Conservation (phyloP, 2,888 invertebrate species). For the Nebria salina region DNA sequence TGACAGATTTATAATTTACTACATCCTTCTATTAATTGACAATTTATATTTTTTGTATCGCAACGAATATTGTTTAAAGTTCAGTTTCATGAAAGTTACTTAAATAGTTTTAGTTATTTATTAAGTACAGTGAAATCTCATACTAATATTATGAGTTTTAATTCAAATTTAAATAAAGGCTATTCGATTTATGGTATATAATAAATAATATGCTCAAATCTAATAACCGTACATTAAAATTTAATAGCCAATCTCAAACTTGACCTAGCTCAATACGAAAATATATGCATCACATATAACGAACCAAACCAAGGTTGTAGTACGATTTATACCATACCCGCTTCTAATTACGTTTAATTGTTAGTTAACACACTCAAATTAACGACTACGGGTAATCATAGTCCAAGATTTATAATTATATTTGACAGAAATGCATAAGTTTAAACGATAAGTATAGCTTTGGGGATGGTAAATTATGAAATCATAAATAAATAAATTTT, state of each 20-base stretch:
- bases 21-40: neutral
- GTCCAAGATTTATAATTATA: neutral
- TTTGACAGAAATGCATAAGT: neutral
- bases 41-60: neutral
- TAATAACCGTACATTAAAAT: neutral
- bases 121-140: too few relatives aligned
- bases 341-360: neutral
- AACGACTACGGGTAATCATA: neutral
- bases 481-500: neutral
- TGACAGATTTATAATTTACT: neutral
- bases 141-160: too few relatives aligned
- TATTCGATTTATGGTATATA: neutral
- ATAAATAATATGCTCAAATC: neutral
- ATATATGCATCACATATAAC: neutral
- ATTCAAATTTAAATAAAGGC: too few relatives aligned
- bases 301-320: neutral
- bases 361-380: neutral
- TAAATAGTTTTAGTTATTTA: too few relatives aligned
- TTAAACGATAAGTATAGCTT: neutral
- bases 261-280: conserved; percentile 1
- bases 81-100: too few relatives aligned
- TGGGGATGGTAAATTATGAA: neutral
- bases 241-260: neutral
- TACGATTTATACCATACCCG: neutral
- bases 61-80: too few relatives aligned